Base-by-base conservation (phyloP, 2,888 invertebrate species). In the Polyploca ridens region DNA sequence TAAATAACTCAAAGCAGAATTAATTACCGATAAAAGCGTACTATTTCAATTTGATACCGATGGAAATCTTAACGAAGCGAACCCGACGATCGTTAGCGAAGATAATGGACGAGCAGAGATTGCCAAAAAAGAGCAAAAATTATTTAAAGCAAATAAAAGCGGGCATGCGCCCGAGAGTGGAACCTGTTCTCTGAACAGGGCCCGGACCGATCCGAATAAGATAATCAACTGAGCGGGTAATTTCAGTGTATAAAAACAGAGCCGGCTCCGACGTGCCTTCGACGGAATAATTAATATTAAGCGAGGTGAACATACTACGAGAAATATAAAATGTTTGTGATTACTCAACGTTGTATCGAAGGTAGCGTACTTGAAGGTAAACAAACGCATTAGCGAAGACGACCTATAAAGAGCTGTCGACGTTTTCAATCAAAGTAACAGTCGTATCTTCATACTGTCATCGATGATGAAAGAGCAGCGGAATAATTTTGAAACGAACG, bases 111-210 rank as follows among this genome's bases (percentile, higher is more conserved):
- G 54, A 77, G 71, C 71, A 75, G 81, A 86, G 89, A 90, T 92
- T 90, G 91, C 91, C 90, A 91, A 93, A 94, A 89, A 91, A 84
- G 87, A 92, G 88, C 90, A 94, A 93, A 91, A 90, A 85, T 88
- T 83, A 82, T 87, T 86, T 88, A 93, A 92, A 93, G 86, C 91
- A 93, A 94, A 94, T 91, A 93, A 92, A 93, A 88, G 82, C 86
- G 85, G 82, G 86, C 89, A 82, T 87, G 90, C 88, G 88, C 84
- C 81, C 76, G 82, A 75, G 79, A 74, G 78, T 69, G 81, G 82
- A 90, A 92, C 92, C 89, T 77, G 91, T 91, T 90, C 73, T 73
- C 76, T 77, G 82, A 81, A 77, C 78, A 70, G 75, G 82, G 78
- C 76, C 54, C 78, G 82, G 85, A 81, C 81, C 87, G 88, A 87